Conservation (phyloP, 2,113 vertebrate genomes). For the Phocoena phocoena region DNA sequence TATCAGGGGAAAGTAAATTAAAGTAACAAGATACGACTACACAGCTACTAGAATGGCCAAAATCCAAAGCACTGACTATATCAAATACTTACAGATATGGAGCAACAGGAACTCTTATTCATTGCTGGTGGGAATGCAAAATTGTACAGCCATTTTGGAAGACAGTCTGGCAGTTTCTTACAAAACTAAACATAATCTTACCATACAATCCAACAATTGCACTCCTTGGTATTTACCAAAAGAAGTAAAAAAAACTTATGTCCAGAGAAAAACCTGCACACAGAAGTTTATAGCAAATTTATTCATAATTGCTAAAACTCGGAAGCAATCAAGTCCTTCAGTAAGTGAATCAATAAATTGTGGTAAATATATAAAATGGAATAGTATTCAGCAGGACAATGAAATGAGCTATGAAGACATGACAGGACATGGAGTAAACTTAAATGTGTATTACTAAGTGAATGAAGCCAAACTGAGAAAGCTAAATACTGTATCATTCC, state of each 20-base stretch:
- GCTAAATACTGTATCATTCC: neutral
- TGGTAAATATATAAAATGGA: neutral
- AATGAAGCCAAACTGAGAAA: neutral
- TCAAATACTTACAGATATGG: neutral
- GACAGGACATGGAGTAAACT: neutral
- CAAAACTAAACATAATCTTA: neutral
- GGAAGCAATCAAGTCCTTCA: too few relatives aligned
- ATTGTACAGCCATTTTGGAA: too few relatives aligned
- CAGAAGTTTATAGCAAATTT: neutral
- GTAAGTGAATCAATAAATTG: neutral
- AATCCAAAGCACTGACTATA: neutral
- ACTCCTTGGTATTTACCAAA: neutral
- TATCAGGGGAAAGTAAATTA: neutral
- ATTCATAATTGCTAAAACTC: too few relatives aligned
- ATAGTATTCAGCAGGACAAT: neutral
- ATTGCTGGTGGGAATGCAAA: too few relatives aligned
- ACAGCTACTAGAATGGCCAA: neutral
- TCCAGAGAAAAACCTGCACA: neutral
- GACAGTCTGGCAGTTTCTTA: too few relatives aligned
- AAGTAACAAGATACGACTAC: neutral
- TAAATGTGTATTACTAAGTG: neutral
- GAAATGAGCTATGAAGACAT: neutral
- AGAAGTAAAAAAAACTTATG: neutral
- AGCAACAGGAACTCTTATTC: too few relatives aligned
- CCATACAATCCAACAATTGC: neutral